phyloP scores from a whole-genome alignment of 2,888 invertebrate species.

The Meteorus colon region DNA sequence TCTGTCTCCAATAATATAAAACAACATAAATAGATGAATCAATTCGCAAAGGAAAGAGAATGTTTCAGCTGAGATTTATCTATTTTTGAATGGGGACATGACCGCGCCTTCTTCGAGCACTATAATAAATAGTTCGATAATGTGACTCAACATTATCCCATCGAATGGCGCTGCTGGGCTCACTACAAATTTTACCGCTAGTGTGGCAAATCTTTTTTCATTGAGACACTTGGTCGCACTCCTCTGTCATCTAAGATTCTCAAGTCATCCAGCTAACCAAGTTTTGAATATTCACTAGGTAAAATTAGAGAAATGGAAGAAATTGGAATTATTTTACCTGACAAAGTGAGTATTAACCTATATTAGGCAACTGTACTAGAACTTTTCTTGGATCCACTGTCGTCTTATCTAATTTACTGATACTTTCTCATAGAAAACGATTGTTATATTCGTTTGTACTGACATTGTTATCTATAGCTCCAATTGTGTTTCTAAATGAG shows the following conservation, averaged over 20 bases:
- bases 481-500: background rate
- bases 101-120: too few relatives aligned
- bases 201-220: too few relatives aligned
- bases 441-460: slow-evolving; percentile 43
- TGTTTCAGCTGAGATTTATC: too few relatives aligned
- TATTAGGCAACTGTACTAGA: slow-evolving; percentile 7
- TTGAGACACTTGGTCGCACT: background rate
- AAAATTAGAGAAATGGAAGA: slow-evolving; percentile 81
- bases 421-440: slow-evolving; percentile 52
- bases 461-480: too few relatives aligned
- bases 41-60: too few relatives aligned
- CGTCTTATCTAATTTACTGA: background rate
- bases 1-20: too few relatives aligned
- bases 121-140: too few relatives aligned
- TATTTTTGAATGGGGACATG: too few relatives aligned
- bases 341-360: slow-evolving; percentile 79
- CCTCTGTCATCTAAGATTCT: slow-evolving; percentile 8
- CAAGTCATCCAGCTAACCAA: slow-evolving; percentile 22
- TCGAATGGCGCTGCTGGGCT: too few relatives aligned
- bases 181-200: too few relatives aligned
- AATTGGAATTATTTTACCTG: slow-evolving; percentile 85
- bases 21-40: too few relatives aligned
- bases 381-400: background rate
- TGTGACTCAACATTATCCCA: too few relatives aligned
- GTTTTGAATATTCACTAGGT: background rate